Percentiles rank a stretch among this genome's conserved stretches.
These are phyloP conservation scores for Thomomys bottae DNA, from an alignment of 2,113 vertebrate genomes.

Conservation along the genomic window DNA sequence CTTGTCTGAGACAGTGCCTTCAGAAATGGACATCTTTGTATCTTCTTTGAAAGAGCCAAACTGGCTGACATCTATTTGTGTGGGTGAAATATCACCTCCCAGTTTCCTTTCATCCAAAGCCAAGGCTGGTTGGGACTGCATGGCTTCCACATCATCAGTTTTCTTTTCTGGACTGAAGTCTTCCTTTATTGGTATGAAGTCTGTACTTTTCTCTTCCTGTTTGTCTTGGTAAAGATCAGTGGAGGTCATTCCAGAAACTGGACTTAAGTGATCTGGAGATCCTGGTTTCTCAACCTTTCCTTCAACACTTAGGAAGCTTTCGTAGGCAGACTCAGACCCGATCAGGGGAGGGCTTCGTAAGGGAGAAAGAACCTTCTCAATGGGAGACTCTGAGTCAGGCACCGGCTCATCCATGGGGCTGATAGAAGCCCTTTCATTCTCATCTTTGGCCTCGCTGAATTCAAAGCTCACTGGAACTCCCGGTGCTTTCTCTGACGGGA, in stretches of 20 bases:
- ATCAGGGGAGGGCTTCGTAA: constrained; percentile 87
- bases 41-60: constrained; percentile 94
- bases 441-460: constrained; percentile 91
- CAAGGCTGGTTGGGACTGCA: constrained; percentile 81
- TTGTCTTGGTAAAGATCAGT: constrained; percentile 82
- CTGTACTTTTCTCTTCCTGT: constrained; percentile 83
- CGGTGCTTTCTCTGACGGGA: constrained; percentile 83
- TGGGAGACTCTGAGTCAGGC: constrained; percentile 87
- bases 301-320: constrained; percentile 85
- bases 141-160: constrained; percentile 78
- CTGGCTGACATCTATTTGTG: constrained; percentile 88
- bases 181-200: constrained; percentile 83
- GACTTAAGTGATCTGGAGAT: constrained; percentile 82
- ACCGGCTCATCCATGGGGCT: constrained; percentile 93
- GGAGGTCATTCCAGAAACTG: constrained; percentile 83
- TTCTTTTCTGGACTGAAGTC: constrained; percentile 80
- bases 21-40: constrained; percentile 98
- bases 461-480: constrained; percentile 90
- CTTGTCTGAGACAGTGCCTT: constrained; percentile 96
- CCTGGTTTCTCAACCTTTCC: constrained; percentile 81
- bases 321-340: constrained; percentile 85
- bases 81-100: constrained; percentile 87
- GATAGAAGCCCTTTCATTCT: constrained; percentile 85
- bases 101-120: constrained; percentile 85
- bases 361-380: constrained; percentile 88